Conservation (phyloP, 2,797 vertebrate species). For the Lithobates pipiens region DNA sequence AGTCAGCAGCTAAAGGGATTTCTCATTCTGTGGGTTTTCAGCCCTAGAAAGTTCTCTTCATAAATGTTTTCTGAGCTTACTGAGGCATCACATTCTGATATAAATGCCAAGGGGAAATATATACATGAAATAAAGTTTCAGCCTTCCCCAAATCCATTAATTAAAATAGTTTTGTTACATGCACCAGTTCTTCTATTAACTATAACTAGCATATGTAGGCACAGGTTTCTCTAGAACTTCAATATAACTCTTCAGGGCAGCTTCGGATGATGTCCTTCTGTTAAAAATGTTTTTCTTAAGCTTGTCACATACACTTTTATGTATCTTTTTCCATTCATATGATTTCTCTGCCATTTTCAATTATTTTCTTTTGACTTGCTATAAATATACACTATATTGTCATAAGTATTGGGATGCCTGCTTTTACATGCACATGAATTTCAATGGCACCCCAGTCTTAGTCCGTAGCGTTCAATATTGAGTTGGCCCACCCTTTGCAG, state of each 20-base stretch:
- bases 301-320: too few relatives aligned
- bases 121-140: background rate
- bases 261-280: too few relatives aligned
- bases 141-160: background rate
- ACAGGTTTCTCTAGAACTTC: background rate
- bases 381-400: too few relatives aligned
- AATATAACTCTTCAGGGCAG: background rate
- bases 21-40: conserved; percentile 11
- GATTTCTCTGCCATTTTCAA: too few relatives aligned
- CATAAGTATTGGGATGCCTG: too few relatives aligned
- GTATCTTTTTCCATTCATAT: too few relatives aligned
- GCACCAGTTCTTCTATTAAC: background rate
- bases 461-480: too few relatives aligned
- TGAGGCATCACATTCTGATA: conserved; percentile 12
- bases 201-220: background rate
- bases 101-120: background rate
- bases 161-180: conserved; percentile 4
- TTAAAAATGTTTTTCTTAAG: background rate
- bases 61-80: conserved; percentile 25
- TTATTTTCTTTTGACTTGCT: too few relatives aligned
- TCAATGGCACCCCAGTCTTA: too few relatives aligned
- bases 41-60: conserved; percentile 28
- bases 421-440: too few relatives aligned
- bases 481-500: too few relatives aligned
- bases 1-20: conserved; percentile 61